phyloP scores from a whole-genome alignment of 2,113 vertebrate genomes.

The Gymnocephalus cernua region DNA sequence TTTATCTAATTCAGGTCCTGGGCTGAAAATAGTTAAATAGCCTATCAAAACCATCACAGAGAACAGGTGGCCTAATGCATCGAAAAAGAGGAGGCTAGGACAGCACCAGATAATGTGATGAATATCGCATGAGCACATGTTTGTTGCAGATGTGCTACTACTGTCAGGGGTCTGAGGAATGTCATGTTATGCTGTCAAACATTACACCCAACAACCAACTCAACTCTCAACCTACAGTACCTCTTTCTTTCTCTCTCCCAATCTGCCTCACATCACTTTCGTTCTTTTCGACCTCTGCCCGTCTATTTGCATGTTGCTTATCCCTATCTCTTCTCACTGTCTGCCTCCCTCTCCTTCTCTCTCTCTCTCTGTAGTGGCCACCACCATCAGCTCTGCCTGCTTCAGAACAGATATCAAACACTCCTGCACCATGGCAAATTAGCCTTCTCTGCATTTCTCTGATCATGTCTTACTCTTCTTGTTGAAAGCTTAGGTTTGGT shows the following conservation, averaged over 20 bases:
- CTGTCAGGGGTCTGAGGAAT: conserved; percentile 72
- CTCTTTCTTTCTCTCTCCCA: neutral
- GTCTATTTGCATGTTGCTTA: neutral
- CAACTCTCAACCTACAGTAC: neutral
- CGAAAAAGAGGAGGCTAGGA: neutral
- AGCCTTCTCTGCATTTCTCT: neutral
- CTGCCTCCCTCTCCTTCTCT: too few relatives aligned
- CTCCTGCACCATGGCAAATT: neutral
- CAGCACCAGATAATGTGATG: conserved; percentile 18
- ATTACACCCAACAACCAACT: conserved; percentile 69
- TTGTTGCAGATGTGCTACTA: conserved; percentile 67
- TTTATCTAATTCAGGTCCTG: conserved; percentile 64
- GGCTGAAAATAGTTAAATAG: conserved; percentile 68
- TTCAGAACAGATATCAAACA: neutral
- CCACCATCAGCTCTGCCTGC: neutral
- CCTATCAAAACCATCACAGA: conserved; percentile 35
- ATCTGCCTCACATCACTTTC: conserved; percentile 30
- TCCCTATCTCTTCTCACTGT: neutral
- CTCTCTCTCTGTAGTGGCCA: neutral
- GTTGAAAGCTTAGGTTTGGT: conserved; percentile 15
- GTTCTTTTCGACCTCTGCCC: neutral
- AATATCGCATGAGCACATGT: conserved; percentile 57
- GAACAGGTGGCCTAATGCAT: conserved; percentile 52
- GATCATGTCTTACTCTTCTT: neutral
- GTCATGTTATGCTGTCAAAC: conserved; percentile 76